Percentiles rank a stretch among this genome's conserved stretches.
phyloP scores from a whole-genome alignment of 2,113 vertebrate species.

The Eolophus roseicapilla region DNA sequence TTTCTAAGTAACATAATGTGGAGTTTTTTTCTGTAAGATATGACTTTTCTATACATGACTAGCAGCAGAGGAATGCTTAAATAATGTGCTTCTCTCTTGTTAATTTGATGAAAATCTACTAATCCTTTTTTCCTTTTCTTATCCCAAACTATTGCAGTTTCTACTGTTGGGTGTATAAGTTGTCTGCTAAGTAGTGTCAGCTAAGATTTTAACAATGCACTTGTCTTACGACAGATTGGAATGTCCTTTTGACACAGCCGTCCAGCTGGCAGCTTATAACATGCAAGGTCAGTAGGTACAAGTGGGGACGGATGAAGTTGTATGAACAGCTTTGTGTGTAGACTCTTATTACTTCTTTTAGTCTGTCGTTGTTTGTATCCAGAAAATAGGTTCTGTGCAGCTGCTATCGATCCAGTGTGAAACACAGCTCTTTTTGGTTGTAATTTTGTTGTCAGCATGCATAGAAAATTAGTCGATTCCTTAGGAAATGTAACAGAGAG shows the following conservation, averaged over 20 bases:
- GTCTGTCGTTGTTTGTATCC: not conserved
- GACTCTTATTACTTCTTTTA: not conserved
- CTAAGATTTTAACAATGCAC: not conserved
- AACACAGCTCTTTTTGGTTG: not conserved
- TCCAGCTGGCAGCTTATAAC: conserved; percentile 91
- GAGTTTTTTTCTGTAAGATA: not conserved
- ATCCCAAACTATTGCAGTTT: not conserved
- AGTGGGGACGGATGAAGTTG: not conserved
- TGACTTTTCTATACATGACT: not conserved
- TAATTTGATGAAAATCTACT: not conserved
- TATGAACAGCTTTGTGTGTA: not conserved
- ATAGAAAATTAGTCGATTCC: not conserved
- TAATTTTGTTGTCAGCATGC: not conserved
- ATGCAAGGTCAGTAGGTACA: conserved; percentile 84
- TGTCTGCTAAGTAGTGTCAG: not conserved
- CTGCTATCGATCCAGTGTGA: not conserved
- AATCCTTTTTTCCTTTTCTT: not conserved
- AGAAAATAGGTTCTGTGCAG: not conserved
- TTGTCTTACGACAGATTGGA: conserved; percentile 81
- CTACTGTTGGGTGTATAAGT: not conserved
- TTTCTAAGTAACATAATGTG: not conserved
- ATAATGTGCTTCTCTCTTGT: not conserved
- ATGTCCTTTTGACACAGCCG: conserved; percentile 90
- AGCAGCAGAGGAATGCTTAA: not conserved
- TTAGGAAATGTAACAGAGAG: not conserved